Evolutionary conservation across 2,888 invertebrate species (phyloP).

Genomic region (Apamea crenata): DNA sequence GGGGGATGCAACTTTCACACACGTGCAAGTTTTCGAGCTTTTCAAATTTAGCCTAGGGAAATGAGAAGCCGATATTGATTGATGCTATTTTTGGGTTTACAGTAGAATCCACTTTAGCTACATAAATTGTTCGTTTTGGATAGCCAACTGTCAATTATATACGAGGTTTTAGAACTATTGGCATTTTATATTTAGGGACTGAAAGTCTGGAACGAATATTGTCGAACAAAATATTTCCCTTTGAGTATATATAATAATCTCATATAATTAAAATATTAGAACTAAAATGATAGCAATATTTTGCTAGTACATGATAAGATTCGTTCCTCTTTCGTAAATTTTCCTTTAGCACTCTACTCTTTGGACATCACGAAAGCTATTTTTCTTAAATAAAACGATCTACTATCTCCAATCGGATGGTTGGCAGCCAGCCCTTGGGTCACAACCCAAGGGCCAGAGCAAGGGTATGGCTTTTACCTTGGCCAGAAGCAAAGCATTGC

Average conservation of each 20-base stretch:
- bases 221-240: background rate
- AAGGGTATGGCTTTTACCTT: too few species aligned
- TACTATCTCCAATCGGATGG: too few species aligned
- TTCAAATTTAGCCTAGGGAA: too few species aligned
- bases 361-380: background rate
- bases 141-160: background rate
- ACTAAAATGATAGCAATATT: background rate
- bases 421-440: too few species aligned
- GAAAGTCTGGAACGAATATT: background rate
- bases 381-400: background rate
- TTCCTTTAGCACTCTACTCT: background rate
- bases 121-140: background rate
- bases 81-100: background rate
- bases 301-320: background rate
- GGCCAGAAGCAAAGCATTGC: too few species aligned
- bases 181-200: background rate
- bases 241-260: background rate
- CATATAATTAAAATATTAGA: background rate
- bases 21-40: background rate
- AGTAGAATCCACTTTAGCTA: background rate
- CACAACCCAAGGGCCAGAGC: too few species aligned
- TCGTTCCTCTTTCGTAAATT: background rate
- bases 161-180: background rate
- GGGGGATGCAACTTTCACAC: constrained; percentile 12
- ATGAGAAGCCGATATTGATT: background rate